Evolutionary conservation across 2,113 vertebrate species (phyloP).

Genomic region (Coreoperca whiteheadi): DNA sequence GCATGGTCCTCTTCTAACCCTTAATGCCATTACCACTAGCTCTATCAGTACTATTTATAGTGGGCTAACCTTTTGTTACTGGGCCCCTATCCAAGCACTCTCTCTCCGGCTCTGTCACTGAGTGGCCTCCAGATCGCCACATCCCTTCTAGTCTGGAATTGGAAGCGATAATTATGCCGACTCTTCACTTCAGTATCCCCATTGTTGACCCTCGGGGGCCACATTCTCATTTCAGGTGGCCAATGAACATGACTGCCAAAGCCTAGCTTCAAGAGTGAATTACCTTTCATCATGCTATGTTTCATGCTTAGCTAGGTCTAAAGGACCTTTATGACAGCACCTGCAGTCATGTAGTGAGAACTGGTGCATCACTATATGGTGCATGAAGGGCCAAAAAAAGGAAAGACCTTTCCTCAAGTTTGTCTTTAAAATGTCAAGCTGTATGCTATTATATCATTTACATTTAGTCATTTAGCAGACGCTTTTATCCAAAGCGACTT

Average conservation of each 20-base stretch:
- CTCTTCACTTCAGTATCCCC: constrained; percentile 69
- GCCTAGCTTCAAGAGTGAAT: constrained; percentile 39
- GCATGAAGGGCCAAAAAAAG: constrained; percentile 1
- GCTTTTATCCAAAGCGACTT: too few relatives aligned
- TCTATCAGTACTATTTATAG: constrained; percentile 73
- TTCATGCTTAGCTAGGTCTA: constrained; percentile 35
- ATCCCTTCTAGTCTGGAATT: constrained; percentile 58
- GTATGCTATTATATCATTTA: too few relatives aligned
- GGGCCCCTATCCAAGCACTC: constrained; percentile 72
- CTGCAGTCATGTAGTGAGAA: neutral
- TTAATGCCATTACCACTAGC: constrained; percentile 50
- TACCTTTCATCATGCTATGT: constrained; percentile 41
- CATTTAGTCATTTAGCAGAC: too few relatives aligned
- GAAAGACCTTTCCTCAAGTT: neutral
- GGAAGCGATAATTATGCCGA: constrained; percentile 72
- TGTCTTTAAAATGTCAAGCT: neutral
- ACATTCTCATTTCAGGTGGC: constrained; percentile 62
- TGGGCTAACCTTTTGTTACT: constrained; percentile 73
- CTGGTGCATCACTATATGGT: neutral
- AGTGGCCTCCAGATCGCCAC: constrained; percentile 62
- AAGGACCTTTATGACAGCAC: constrained; percentile 32
- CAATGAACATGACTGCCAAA: constrained; percentile 55
- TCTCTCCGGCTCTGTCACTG: constrained; percentile 54
- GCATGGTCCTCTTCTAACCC: constrained; percentile 34
- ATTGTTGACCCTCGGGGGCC: constrained; percentile 73